Evolutionary conservation across 2,888 invertebrate species (phyloP), one percentile per base, ranked within the genome.

Genomic region (Coenonympha glycerion): DNA sequence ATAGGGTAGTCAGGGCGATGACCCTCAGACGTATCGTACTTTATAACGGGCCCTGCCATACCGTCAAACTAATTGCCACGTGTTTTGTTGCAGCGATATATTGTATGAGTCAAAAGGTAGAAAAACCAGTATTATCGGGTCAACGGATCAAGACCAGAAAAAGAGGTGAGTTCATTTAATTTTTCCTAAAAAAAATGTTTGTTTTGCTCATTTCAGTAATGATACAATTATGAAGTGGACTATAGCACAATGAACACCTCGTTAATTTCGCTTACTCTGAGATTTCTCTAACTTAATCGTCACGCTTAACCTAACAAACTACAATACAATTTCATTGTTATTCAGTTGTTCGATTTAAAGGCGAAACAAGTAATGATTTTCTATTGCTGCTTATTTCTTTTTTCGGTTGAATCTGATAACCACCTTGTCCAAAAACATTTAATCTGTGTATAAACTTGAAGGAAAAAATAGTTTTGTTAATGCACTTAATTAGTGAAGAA

Each of bases 21-120:
- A 84, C 85, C 85, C 64, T 55, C 37, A 65, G 69, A 68, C 57
- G 53, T 50, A 37, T 73, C n/a, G n/a, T n/a, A n/a, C n/a, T n/a
- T 64, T 61, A 63, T 61, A 61, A 59, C 61, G 56, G 61, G 52
- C 60, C 70, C 68, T 59, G 45, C 31, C 22, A 28, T 34, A 34
- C 39, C 59, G 58, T 58, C 56, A 55, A 66, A 57, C 63, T 83
- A 79, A 83, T 76, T 82, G 84, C 86, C 86, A 86, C 85, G 86
- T 85, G 76, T 80, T 46, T 80, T 79, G 67, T 91, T 91, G 63
- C 89, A 93, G 93, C 92, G 91, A 92, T 91, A 91, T 91, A 91
- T 97, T 97, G 96, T 97, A 98, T 98, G 98, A 98, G 96, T 98
- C 97, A 97, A 92, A 98, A 98, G 95, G 95, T 93, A 92, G 97